Base-by-base conservation (phyloP, 2,113 vertebrate species). In the Stomatorhinus ivindoensis region DNA sequence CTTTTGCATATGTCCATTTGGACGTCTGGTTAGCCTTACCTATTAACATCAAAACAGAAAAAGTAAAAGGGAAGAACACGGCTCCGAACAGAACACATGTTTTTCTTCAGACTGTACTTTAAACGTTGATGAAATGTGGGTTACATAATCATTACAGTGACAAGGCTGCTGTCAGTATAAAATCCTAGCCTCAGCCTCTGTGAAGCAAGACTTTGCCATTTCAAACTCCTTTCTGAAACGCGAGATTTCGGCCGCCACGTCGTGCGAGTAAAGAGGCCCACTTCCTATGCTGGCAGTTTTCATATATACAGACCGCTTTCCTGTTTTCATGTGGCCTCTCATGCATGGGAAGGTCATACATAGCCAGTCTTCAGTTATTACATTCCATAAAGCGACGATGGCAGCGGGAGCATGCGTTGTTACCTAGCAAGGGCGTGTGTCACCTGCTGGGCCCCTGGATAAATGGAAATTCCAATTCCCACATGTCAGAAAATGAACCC, bases 301-400 rank as follows among this genome's bases (percentile, higher is more conserved):
- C n/a, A 17, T 8, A 44, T 31, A 86, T 15, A 86, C 83, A 87
- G 9, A 44, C 19, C 3, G 44, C 44, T 50, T 90, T 87, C 86
- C 89, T 90, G 85, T 76, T 65, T 87, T 90, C 42, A 87, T 55
- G 89, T 19, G 46, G 58, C 21, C 27, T 50, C 19, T 73, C 35
- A 58, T 55, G 35, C 46, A 48, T 3, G 35, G 3, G 27, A 4
- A 46, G 47, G 35, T 82, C 47, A 51, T 13, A 51, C 1, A 0
- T 47, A 69, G 55, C 80, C 69, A 76, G 46, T 31, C 50, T 44
- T 82, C 51, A 35, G 58, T 21, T 85, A 31, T 89, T 86, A 89
- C 31, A 35, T 19, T 86, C 46, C 50, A 46, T 42, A 85, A 65
- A 19, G 13, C 1, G 3, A 47, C 3, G 46, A 31, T 1, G 4